Base-by-base conservation (phyloP, 2,113 vertebrate species). In the Catharus bicknelli region DNA sequence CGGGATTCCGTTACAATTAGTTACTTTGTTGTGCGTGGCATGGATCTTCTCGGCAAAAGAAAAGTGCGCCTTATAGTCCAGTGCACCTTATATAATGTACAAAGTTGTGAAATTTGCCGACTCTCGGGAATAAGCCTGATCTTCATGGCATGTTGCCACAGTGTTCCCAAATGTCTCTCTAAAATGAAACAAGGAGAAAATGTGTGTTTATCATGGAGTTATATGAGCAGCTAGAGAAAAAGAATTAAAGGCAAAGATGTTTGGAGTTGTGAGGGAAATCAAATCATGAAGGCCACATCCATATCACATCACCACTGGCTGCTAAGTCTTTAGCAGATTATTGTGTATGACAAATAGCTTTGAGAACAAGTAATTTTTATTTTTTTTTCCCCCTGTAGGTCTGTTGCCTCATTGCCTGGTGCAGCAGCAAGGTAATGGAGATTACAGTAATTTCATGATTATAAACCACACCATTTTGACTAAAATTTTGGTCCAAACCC, bases 251-350 rank as follows among this genome's bases (percentile, higher is more conserved):
- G 76, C 45, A 94, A 83, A 91, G 10, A 63, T 3, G 30, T 88
- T 82, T 48, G 75, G 62, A 92, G 11, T n/a, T 93, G 36, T 53
- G 43, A 75, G n/a, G 9, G 25, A 90, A 88, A 94, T 86, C 27
- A 83, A n/a, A 94, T 92, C 57, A 88, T 77, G 90, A 94, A 16
- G 36, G 32, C 48, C 40, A 83, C 62, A 90, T 81, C 73, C 12
- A 13, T 69, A 47, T 74, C 57, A 59, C 40, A 90, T 72, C 62
- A 45, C 30, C 51, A 32, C 34, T 74, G 53, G 13, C 75, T 92
- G 53, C 55, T 77, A 62, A 64, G 50, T n/a, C 16, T 50, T 64
- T 90, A 61, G 48, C 19, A 76, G 53, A 30, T 84, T 90, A 42
- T 64, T 78, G 18, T 32, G 11, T 81, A 58, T 73, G 47, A 83